Evolutionary conservation across 2,888 invertebrate species (phyloP), one percentile per base, ranked within the genome.

Genomic region (Drosophila cognata): DNA sequence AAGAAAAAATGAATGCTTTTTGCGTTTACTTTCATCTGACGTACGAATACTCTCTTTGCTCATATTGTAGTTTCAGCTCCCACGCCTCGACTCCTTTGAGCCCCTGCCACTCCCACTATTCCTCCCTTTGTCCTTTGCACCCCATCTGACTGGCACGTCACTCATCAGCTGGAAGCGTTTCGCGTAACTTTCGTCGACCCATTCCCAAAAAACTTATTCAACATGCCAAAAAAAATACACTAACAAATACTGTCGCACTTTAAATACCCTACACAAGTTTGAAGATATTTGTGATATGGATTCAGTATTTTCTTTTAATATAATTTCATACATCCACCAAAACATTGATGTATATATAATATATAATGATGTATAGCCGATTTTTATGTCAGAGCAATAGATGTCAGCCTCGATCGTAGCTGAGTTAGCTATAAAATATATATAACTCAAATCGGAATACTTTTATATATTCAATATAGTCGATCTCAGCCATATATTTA

Each of bases 91-190:
- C 46, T 68, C 51, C 67, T 76, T 67, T 80, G 48, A 67, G 66
- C 46, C 60, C 29, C 25, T 21, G 21, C 21, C 2, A 11, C 25
- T 25, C 13, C 51, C 4, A 16, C 21, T 10, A 10, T 8, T 7
- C 28, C 6, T 25, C 25, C 33, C 41, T 7, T 41, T 2, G 16
- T n/a, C 33, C 51, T 28, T 46, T 36, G 11, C 18, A 18, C 11
- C 36, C 21, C 29, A 6, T 4, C 69, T 51, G 55, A 65, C 71
- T 68, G 82, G 76, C 72, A 77, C 53, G 68, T 65, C 67, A 61
- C 88, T 85, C 88, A 82, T 90, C 85, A 85, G 88, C 88, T 89
- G 72, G 69, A 68, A 89, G 90, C 90, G 58, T 73, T 88, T 84
- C 82, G 82, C 75, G 79, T 52, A 82, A 88, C 80, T 85, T 89